Evolutionary conservation across 2,888 invertebrate genomes (phyloP), one percentile per base, ranked within the genome.

Genomic region (Eupithecia exiguata): DNA sequence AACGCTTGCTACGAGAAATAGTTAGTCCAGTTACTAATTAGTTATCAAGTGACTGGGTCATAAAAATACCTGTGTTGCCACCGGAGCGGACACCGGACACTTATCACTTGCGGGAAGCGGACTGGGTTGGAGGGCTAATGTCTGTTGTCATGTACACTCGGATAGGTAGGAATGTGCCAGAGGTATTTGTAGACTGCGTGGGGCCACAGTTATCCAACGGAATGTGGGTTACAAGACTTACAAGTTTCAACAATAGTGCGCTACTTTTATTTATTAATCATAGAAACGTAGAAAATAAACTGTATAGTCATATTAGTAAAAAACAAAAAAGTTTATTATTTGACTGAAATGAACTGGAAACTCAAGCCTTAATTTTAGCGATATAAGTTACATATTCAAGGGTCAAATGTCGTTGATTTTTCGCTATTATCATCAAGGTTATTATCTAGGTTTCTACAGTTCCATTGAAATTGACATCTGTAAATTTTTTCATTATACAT

Each of bases 31-130:
- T 58, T 58, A 74, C 71, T 62, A 75, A 74, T 71, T 35, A 69
- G 40, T 75, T 72, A 75, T 75, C 75, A 70, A 70, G 21, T 63
- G 69, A 58, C 72, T 40, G 65, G 46, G 49, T 65, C 72, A 61
- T 72, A 67, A 75, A 75, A 70, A 75, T 75, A 70, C 75, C 72
- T 36, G 5, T 30, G n/a, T 43, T 5, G 70, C 63, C 68, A 75
- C 67, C 12, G 18, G 72, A 75, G 72, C 35, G 35, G n/a, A 12
- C 35, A 65, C 36, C 36, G 18, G 63, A 65, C 63, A 65, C 63
- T 18, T 38, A 36, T 58, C 58, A 12, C 12, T n/a, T 38, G n/a
- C 30, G 63, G 63, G 35, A 65, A 58, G 14, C 58, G 12, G 58
- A 25, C 10, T 53, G 58, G 58, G 21, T 25, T 25, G 58, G 58